These are phyloP conservation scores for Mesitornis unicolor DNA, from an alignment of 2,113 vertebrate species.

Conservation along the genomic window DNA sequence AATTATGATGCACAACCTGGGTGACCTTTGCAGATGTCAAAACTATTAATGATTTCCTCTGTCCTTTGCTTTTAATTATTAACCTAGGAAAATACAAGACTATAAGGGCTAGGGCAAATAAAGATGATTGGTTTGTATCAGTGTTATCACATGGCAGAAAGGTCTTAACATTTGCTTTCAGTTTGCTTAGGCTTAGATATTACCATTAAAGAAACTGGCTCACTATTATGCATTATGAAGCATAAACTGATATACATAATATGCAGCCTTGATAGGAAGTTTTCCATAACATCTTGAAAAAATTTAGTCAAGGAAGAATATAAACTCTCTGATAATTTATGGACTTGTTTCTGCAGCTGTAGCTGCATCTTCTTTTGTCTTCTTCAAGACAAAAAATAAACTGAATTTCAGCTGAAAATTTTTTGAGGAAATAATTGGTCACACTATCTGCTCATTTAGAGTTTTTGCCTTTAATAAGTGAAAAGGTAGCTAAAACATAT, in stretches of 20 bases:
- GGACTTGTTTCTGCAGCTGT: neutral
- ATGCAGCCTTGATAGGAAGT: neutral
- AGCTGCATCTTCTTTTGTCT: neutral
- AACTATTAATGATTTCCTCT: constrained; percentile 44
- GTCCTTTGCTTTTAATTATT: constrained; percentile 48
- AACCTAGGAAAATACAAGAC: neutral
- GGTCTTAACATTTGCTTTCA: neutral
- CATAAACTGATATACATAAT: neutral
- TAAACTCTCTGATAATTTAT: neutral
- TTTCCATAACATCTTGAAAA: neutral
- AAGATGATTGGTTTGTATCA: accelerated
- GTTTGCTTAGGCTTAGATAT: neutral
- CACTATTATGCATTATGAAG: neutral
- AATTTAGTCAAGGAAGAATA: neutral
- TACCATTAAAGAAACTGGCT: neutral
- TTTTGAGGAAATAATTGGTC: neutral
- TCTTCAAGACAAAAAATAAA: neutral
- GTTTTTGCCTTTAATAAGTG: constrained; percentile 36
- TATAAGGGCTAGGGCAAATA: neutral
- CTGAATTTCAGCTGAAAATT: neutral
- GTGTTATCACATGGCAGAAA: neutral
- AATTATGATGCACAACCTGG: neutral
- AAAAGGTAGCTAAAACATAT: neutral
- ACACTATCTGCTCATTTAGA: neutral
- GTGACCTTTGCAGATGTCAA: constrained; percentile 45